Base-by-base conservation (phyloP, 2,888 invertebrate genomes). In the Leucozona laternaria region DNA sequence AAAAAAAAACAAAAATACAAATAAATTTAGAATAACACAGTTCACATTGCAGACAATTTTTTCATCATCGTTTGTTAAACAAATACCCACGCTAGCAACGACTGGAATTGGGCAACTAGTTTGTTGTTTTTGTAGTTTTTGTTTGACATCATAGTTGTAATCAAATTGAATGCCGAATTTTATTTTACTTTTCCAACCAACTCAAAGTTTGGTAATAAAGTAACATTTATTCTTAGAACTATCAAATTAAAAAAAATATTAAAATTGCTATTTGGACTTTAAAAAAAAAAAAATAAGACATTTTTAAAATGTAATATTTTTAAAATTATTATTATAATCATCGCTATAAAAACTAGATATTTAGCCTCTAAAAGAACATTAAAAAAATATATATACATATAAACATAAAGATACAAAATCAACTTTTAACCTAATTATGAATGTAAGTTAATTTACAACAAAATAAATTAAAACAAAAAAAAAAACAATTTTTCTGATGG, bases 361-460 rank as follows among this genome's bases (percentile, higher is more conserved):
- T 79, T 80, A 84, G 84, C 70, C 75, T 76, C 66, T 76, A 76
- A 83, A 73, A 60, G 37, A 86, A 70, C 43, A 60, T 28, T 78
- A 55, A 66, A 77, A 71, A 73, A 53, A 64, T 40, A 55, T 45
- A 78, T 45, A 64, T 31, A 55, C 37, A 78, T 78, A 75, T 55
- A 73, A 64, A 81, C 79, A 70, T 31, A 71, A 72, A 55, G 71
- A 57, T 68, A 20, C 15, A 79, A 83, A 79, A 83, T 80, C 64
- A 87, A 77, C 81, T 83, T 88, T 87, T 77, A 83, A 81, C 79
- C 77, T 88, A 85, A 85, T 81, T 73, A 85, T 88, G 80, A 79
- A 85, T 83, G 72, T 76, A 83, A 80, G 82, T 82, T 68, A 84
- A 81, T 28, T 57, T 64, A 45, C 71, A 53, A 53, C 15, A 25